phyloP scores from a whole-genome alignment of 2,113 vertebrate genomes.

The Hippopotamus amphibius region DNA sequence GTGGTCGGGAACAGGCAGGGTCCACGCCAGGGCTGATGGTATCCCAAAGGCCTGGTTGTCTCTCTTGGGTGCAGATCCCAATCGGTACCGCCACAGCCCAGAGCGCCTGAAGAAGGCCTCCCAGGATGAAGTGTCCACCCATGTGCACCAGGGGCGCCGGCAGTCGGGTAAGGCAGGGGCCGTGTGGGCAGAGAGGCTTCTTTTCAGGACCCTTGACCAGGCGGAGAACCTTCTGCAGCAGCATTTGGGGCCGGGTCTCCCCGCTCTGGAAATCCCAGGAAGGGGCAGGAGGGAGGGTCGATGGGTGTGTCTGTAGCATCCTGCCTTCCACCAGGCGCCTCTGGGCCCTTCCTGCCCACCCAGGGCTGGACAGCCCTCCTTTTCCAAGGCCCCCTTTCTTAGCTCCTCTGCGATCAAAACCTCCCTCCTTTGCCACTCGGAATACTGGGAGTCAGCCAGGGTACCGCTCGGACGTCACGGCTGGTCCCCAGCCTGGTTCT shows the following conservation, averaged over 20 bases:
- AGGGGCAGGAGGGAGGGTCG: rapidly evolving
- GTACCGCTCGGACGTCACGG: not conserved
- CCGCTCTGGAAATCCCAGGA: not conserved
- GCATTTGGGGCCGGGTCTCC: not conserved
- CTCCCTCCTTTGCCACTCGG: not conserved
- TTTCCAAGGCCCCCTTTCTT: not conserved
- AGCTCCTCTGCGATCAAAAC: not conserved
- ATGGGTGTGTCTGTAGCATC: rapidly evolving
- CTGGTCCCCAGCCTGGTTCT: not conserved
- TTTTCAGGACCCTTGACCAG: not conserved
- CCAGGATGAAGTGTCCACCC: slow-evolving; percentile 85
- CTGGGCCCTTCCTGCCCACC: not conserved
- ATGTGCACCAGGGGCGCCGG: slow-evolving; percentile 88
- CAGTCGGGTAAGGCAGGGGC: slow-evolving; percentile 91
- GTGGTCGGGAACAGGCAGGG: not conserved
- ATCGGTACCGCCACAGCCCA: slow-evolving; percentile 92
- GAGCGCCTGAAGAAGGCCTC: slow-evolving; percentile 92
- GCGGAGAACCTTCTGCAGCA: not conserved
- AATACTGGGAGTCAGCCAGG: not conserved
- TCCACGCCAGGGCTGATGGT: not conserved
- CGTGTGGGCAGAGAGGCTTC: not conserved
- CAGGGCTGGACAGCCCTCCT: not conserved
- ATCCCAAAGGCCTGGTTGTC: not conserved
- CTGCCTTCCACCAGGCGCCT: too few species aligned
- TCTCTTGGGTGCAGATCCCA: slow-evolving; percentile 84